These are phyloP conservation scores for Allygus modestus DNA, from an alignment of 2,888 invertebrate genomes.

Conservation along the genomic window DNA sequence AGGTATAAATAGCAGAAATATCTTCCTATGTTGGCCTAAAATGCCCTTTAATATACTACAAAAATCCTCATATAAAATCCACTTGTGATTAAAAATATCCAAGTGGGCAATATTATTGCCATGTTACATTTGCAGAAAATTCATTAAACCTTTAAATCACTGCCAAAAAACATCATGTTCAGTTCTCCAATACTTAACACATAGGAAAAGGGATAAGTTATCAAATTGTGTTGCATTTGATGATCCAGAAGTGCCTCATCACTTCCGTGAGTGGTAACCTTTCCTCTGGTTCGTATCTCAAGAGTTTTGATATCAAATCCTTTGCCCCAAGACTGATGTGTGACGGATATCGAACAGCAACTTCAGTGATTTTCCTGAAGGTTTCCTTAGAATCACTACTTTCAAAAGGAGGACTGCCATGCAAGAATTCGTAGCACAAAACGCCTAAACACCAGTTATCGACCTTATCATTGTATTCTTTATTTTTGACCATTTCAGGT, in stretches of 20 bases:
- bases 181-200: no score
- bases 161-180: no score
- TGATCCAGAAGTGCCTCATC: conserved; percentile 22
- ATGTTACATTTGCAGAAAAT: no score
- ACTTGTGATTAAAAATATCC: no score
- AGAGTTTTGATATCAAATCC: conserved; percentile 80
- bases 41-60: no score
- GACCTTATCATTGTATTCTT: conserved; percentile 88
- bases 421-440: conserved; percentile 94
- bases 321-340: conserved; percentile 83
- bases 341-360: conserved; percentile 83
- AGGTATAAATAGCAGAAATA: no score
- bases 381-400: conserved; percentile 83
- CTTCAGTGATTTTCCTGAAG: conserved; percentile 82
- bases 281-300: neutral
- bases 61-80: no score
- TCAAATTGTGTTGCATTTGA: conserved; percentile 37
- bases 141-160: no score
- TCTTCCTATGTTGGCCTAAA: no score
- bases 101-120: no score
- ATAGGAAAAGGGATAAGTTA: no score
- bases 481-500: conserved; percentile 96
- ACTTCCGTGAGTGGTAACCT: conserved; percentile 3
- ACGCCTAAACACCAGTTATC: conserved; percentile 98
- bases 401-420: conserved; percentile 96